Percentiles rank a stretch among this genome's conserved stretches.
Conservation (phyloP, 2,113 vertebrate species). For the Notarius lentiginosus region DNA sequence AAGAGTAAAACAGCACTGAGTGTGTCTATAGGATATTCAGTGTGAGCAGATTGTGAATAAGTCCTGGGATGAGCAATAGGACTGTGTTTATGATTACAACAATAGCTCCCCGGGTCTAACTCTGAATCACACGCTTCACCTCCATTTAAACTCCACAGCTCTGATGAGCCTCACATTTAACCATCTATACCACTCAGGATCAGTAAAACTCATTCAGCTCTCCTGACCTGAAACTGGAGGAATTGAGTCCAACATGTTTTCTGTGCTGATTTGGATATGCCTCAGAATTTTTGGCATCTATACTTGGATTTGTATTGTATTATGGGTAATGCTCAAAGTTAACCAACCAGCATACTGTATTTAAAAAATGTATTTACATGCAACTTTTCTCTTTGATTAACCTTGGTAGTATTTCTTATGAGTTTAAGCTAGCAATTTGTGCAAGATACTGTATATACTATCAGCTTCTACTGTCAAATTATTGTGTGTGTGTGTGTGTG, state of each 20-base stretch:
- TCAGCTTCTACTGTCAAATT: background rate
- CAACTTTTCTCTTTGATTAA: background rate
- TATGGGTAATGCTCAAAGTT: background rate
- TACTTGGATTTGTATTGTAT: too few species aligned
- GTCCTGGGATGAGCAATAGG: background rate
- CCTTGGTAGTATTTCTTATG: background rate
- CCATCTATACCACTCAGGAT: background rate
- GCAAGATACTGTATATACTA: background rate
- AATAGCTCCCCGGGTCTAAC: too few species aligned
- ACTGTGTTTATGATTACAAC: background rate
- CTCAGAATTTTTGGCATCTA: too few species aligned
- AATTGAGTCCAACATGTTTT: too few species aligned
- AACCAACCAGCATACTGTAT: background rate
- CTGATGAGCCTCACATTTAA: background rate
- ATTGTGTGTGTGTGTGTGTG: background rate
- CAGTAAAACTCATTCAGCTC: too few species aligned
- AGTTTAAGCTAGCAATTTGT: background rate
- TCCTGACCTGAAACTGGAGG: background rate
- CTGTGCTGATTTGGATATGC: too few species aligned
- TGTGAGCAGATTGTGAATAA: too few species aligned
- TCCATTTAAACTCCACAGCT: too few species aligned
- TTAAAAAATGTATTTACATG: background rate
- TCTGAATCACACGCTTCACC: background rate
- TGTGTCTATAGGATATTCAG: too few species aligned
- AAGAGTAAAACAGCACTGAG: too few species aligned